phyloP scores from a whole-genome alignment of 2,888 invertebrate species.

The Leistus spinibarbis region DNA sequence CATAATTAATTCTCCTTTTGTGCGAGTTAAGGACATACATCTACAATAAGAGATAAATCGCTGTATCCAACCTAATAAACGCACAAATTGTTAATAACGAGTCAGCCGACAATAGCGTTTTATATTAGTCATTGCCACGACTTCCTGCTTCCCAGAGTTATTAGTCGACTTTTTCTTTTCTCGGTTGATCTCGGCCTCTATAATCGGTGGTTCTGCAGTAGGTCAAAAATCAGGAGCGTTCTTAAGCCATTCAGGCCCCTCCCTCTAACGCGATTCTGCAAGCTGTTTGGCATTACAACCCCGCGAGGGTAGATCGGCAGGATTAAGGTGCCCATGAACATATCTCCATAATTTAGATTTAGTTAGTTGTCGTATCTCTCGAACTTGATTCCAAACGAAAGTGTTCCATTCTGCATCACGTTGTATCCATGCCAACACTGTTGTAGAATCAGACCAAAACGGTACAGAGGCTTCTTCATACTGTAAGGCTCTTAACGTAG shows the following conservation, averaged over 20 bases:
- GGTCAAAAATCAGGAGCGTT: constrained; percentile 44
- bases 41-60: no score
- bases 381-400: no score
- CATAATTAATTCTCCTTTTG: no score
- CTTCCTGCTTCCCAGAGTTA: no score
- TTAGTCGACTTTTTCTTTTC: no score
- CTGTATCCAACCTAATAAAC: constrained; percentile 31
- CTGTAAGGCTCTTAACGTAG: constrained; percentile 18
- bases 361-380: constrained; percentile 46
- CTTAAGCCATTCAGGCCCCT: constrained; percentile 48
- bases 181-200: no score
- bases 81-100: no score
- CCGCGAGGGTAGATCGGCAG: constrained; percentile 48
- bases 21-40: no score
- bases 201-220: not conserved
- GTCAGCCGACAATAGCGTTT: no score
- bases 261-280: constrained; percentile 47
- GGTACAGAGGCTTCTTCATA: constrained; percentile 22
- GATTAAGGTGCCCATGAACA: constrained; percentile 47
- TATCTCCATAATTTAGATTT: constrained; percentile 43
- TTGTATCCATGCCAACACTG: constrained; percentile 45
- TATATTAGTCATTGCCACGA: no score
- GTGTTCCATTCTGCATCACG: constrained; percentile 42
- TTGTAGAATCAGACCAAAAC: constrained; percentile 46
- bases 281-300: constrained; percentile 45